Evolutionary conservation across 1,140 invertebrate genomes (phyloP), one percentile per base, ranked within the genome.

Genomic region (Palaemon carinicauda): DNA sequence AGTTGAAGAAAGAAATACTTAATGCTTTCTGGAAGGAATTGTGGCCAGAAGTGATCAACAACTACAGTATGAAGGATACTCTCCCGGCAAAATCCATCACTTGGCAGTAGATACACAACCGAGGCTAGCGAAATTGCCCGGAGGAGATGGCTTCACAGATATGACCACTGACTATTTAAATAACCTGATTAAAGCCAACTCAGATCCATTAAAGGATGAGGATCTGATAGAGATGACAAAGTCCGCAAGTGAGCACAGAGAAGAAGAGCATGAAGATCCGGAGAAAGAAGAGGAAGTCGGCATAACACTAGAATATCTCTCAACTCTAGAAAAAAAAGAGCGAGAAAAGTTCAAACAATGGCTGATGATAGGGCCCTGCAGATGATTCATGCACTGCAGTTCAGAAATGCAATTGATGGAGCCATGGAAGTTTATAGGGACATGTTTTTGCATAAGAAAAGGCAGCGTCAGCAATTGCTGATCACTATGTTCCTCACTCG

Each of bases 141-240:
- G 78, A 56, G 69, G 71, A 24, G 88, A 74, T 12, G 88, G 80
- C 79, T 91, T 91, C 85, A 85, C 52, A 15, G 91, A 91, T n/a
- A 91, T 90, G 3, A 88, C 82, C 19, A 7, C 29, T 21, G 79
- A 88, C 56, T 86, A 88, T 10, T 17, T 81, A 24, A 60, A 80
- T 69, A 75, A 53, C 29, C 87, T 88, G 41, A 65, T 88, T 9
- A 24, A 88, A 21, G n/a, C 73, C 3, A 74, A 88, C 53, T 88
- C 79, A 33, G 29, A 88, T 15, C 73, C 69, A 4, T 65, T 88
- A 29, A 88, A 50, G 7, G 85, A 91, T 78, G 91, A 92, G 82
- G 88, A 90, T 82, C 88, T 92, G 52, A 91, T 91, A 31, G 87
- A 88, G 31, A 29, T 87, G 74, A 88, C 71, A n/a, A 88, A 88